Evolutionary conservation across 1,140 invertebrate species (phyloP).

Genomic region (Semibalanus balanoides): DNA sequence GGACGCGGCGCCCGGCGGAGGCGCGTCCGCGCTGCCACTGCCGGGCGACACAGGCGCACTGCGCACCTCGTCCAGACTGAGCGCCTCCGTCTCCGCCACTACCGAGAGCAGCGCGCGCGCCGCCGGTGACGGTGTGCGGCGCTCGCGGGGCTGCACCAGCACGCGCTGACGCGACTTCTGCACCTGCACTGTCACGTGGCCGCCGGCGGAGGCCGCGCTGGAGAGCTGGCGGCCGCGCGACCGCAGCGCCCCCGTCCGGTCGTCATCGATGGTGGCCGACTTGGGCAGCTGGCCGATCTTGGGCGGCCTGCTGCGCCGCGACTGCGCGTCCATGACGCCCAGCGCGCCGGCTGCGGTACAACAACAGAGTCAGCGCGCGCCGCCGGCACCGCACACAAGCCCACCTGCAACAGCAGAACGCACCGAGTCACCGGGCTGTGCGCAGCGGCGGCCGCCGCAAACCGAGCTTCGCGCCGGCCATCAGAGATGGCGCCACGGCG

Average conservation of each 20-base stretch:
- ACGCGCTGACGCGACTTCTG: neutral
- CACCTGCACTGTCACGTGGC: neutral
- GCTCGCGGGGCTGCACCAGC: neutral
- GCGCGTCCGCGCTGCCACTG: neutral
- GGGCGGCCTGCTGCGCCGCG: too few relatives aligned
- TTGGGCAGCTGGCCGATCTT: neutral
- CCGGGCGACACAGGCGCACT: conserved; percentile 1
- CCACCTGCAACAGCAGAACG: neutral
- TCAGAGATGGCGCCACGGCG: neutral
- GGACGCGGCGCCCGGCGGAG: neutral
- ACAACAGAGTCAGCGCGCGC: neutral
- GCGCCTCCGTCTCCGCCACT: neutral
- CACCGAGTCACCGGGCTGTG: neutral
- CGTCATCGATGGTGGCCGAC: neutral
- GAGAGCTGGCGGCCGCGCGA: neutral
- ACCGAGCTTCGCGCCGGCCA: neutral
- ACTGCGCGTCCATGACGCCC: neutral
- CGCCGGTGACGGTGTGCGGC: neutral
- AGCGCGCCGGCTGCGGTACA: neutral
- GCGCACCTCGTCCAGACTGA: conserved; percentile 2
- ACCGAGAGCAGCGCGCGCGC: neutral
- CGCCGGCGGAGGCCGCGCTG: too few relatives aligned
- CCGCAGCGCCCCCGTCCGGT: neutral
- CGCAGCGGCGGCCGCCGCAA: neutral
- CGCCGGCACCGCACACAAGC: neutral